A percentile compares a stretch with the other conserved stretches of the same genome.
Evolutionary conservation across 1,140 invertebrate species (phyloP).

Genomic region (Sipha flava): DNA sequence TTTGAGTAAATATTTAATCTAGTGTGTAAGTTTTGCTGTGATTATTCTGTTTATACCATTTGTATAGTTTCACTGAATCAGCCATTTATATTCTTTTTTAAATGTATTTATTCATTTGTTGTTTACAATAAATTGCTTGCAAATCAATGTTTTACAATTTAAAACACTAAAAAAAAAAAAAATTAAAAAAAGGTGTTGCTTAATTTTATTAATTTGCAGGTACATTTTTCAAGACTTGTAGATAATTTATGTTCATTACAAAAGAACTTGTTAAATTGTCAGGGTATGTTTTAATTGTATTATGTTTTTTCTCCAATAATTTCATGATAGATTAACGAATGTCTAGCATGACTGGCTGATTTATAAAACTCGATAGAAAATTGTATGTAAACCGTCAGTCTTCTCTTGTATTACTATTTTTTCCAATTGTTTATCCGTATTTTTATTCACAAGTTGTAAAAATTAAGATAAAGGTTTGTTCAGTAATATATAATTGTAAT

Average conservation of each 20-base stretch:
- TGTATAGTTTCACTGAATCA: constrained; percentile 27
- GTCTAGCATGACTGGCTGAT: background rate
- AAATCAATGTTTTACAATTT: constrained; percentile 16
- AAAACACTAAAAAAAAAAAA: background rate
- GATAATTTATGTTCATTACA: background rate
- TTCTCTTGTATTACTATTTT: no score
- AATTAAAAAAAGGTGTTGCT: background rate
- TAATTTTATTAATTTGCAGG: background rate
- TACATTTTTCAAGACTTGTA: background rate
- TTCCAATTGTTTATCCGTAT: no score
- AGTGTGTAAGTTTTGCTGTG: constrained; percentile 30
- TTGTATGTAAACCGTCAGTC: no score
- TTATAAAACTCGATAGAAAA: background rate
- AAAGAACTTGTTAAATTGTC: constrained; percentile 14
- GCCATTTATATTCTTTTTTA: constrained; percentile 21
- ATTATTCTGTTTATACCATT: constrained; percentile 24
- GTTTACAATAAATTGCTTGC: constrained; percentile 1
- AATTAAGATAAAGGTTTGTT: no score
- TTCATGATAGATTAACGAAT: background rate
- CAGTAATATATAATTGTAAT: no score
- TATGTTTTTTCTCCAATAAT: background rate
- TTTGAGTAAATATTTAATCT: constrained; percentile 31
- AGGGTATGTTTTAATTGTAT: constrained; percentile 21
- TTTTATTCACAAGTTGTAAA: no score
- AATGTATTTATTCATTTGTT: constrained; percentile 17